Evolutionary conservation across 2,888 invertebrate genomes (phyloP), one percentile per base, ranked within the genome.

Genomic region (Agriopis leucophaearia): DNA sequence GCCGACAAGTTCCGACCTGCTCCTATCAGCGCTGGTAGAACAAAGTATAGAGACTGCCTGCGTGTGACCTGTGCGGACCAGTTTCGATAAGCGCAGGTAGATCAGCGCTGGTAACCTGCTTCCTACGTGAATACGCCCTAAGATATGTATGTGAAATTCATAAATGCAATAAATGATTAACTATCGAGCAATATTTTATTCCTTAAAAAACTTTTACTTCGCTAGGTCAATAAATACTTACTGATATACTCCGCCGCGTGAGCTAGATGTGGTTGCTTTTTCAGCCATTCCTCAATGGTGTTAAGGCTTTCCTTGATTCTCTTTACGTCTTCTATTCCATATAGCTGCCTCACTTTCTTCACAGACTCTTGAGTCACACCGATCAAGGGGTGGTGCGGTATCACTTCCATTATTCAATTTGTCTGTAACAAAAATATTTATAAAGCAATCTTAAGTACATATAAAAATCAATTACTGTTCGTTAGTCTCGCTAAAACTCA

Each of bases 211-310:
- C 27, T 1, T 27, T 27, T 5, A 27, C 27, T 2, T 27, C 5
- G 27, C 27, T 27, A 27, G 27, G 27, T 27, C 27, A 27, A 4
- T 27, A 27, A 12, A 45, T 40, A 79, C 87, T 83, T 80, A 91
- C 92, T 79, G 18, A 89, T 61, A 68, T 85, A 83, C 52, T 83
- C 81, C 47, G 75, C 75, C 0, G 85, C 89, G 15, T 83, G 84
- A 0, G 69, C 79, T n/a, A 91, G 74, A 78, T 92, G 92, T 0
- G 83, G 82, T 55, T 92, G 88, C 60, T 89, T 91, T 68, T 86
- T 76, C 10, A 86, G 74, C 92, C 92, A 92, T 12, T 87, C 88
- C 6, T 84, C 77, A 0, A 92, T 76, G 0, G 74, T 66, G 12
- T 84, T 82, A 18, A 87, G 51, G 18, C 86, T 84, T 5, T 90